Evolutionary conservation across 2,113 vertebrate genomes (phyloP).

Genomic region (Alouatta palliata): DNA sequence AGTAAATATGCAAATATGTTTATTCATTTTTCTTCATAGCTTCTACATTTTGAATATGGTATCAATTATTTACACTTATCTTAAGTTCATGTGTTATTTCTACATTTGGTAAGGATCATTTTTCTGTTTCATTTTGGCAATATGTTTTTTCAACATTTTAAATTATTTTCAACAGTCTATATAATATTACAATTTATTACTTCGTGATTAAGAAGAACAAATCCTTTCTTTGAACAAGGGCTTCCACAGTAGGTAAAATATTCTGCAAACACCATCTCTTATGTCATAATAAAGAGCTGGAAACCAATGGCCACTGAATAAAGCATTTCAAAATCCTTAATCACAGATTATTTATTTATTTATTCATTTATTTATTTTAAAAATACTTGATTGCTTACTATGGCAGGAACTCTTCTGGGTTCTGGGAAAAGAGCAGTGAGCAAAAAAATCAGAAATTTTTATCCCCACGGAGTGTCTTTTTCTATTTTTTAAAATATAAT

Average conservation of each 20-base stretch:
- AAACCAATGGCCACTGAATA: not conserved
- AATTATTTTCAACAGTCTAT: not conserved
- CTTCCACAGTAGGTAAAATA: not conserved
- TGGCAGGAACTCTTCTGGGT: not conserved
- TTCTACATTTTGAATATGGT: not conserved
- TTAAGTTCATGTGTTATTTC: not conserved
- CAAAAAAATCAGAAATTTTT: not conserved
- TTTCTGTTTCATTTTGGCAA: not conserved
- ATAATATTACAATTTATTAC: not conserved
- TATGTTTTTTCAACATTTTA: not conserved
- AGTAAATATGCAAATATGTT: not conserved
- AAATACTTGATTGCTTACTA: not conserved
- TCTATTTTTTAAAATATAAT: not conserved
- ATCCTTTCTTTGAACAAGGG: not conserved
- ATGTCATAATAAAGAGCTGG: not conserved
- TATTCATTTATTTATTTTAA: not conserved
- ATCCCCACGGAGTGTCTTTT: not conserved
- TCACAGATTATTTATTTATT: not conserved
- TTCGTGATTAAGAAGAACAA: not conserved
- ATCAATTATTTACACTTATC: not conserved
- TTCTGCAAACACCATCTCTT: not conserved
- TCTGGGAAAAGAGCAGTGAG: not conserved
- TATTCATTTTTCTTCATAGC: constrained; percentile 11
- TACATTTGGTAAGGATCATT: not conserved
- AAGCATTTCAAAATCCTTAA: not conserved